Evolutionary conservation across 2,113 vertebrate genomes (phyloP).

Genomic region (Gavia stellata): DNA sequence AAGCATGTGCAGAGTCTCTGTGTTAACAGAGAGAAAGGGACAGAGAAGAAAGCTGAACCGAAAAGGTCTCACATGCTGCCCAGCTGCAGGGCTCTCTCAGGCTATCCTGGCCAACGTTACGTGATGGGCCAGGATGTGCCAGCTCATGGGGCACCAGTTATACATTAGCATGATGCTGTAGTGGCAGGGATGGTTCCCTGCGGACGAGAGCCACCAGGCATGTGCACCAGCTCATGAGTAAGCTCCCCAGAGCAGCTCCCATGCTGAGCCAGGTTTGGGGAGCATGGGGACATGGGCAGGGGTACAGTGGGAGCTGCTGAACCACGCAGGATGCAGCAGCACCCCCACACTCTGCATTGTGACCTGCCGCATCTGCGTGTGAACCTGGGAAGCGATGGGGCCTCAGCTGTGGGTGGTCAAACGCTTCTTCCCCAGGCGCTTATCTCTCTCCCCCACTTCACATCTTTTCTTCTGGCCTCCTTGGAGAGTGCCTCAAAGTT

Average conservation of each 20-base stretch:
- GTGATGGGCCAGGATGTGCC: rapidly evolving
- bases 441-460: not conserved
- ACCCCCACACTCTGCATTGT: not conserved
- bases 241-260: not conserved
- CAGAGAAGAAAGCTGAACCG: slow-evolving; percentile 6
- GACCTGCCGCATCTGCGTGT: not conserved
- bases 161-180: not conserved
- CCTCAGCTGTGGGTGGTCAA: not conserved
- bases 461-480: not conserved
- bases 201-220: not conserved
- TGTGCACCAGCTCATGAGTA: not conserved
- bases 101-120: not conserved
- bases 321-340: not conserved
- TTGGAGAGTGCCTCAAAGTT: not conserved
- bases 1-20: slow-evolving; percentile 5
- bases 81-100: not conserved
- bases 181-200: not conserved
- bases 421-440: not conserved
- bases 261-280: not conserved
- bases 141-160: not conserved
- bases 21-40: slow-evolving; percentile 12
- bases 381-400: not conserved
- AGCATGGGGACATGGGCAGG: not conserved
- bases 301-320: not conserved
- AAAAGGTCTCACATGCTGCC: not conserved